phyloP scores from a whole-genome alignment of 1,140 invertebrate species.

The Zaprionus capensis region DNA sequence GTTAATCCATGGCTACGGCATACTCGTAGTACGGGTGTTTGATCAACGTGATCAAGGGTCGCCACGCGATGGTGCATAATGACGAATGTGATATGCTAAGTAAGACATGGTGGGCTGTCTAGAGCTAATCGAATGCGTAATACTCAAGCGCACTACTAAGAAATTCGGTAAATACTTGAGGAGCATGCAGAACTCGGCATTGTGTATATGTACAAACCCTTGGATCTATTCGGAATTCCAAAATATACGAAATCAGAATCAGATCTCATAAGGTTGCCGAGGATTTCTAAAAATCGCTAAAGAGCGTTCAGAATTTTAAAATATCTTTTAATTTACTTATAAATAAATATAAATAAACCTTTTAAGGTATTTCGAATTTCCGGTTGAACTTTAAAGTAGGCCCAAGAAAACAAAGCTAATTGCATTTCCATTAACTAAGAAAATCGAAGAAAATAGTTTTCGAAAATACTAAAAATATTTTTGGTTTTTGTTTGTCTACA shows the following conservation, averaged over 20 bases:
- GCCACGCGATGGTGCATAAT: background rate
- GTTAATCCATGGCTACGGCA: background rate
- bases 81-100: background rate
- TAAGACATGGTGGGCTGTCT: background rate
- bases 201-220: too few relatives aligned
- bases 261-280: too few relatives aligned
- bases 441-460: background rate
- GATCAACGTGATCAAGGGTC: background rate
- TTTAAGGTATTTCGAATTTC: background rate
- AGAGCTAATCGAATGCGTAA: background rate
- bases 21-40: background rate
- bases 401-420: background rate
- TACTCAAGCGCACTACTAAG: too few relatives aligned
- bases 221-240: too few relatives aligned
- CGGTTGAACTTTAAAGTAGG: background rate
- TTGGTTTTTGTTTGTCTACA: background rate
- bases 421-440: background rate
- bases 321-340: too few relatives aligned
- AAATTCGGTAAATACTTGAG: too few relatives aligned
- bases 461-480: background rate
- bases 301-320: too few relatives aligned
- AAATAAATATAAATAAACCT: too few relatives aligned
- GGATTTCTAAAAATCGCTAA: too few relatives aligned
- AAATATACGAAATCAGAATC: too few relatives aligned
- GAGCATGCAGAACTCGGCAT: too few relatives aligned